Percentiles rank a stretch among this genome's conserved stretches.
Evolutionary conservation across 2,797 vertebrate species (phyloP).

Genomic region (Cryptoprocta ferox): DNA sequence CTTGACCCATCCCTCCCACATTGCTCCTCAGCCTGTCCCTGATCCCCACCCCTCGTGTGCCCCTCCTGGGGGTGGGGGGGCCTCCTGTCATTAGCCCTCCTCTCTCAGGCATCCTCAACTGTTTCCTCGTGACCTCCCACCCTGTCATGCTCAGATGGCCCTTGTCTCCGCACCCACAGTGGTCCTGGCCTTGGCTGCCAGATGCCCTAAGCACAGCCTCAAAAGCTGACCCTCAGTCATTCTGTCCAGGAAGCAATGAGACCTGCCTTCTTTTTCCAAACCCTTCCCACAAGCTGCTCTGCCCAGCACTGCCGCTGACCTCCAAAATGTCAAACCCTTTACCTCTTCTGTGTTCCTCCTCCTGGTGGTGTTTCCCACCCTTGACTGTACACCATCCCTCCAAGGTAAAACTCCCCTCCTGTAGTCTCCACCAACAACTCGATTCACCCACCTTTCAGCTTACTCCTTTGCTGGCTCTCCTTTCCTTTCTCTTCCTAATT

Average conservation of each 20-base stretch:
- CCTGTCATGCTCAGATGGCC: neutral
- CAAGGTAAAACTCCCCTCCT: neutral
- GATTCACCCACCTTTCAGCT: neutral
- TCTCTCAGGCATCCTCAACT: neutral
- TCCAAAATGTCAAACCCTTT: neutral
- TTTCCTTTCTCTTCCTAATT: neutral
- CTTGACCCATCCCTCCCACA: neutral
- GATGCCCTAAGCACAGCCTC: neutral
- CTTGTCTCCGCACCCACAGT: neutral
- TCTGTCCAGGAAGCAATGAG: accelerated
- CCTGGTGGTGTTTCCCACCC: neutral
- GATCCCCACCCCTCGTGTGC: neutral
- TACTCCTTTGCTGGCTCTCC: neutral
- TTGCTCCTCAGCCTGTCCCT: neutral
- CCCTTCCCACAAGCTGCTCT: neutral
- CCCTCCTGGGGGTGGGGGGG: neutral
- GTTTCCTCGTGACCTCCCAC: neutral
- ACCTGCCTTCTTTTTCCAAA: neutral
- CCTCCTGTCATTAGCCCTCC: neutral
- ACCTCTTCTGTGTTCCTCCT: neutral
- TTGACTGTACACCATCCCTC: neutral
- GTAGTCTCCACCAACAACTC: neutral
- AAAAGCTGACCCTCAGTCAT: neutral
- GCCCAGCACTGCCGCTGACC: neutral
- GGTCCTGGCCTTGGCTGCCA: neutral